Evolutionary conservation across 2,797 vertebrate genomes (phyloP), one percentile per base, ranked within the genome.

Genomic region (Bovichtus variegatus): DNA sequence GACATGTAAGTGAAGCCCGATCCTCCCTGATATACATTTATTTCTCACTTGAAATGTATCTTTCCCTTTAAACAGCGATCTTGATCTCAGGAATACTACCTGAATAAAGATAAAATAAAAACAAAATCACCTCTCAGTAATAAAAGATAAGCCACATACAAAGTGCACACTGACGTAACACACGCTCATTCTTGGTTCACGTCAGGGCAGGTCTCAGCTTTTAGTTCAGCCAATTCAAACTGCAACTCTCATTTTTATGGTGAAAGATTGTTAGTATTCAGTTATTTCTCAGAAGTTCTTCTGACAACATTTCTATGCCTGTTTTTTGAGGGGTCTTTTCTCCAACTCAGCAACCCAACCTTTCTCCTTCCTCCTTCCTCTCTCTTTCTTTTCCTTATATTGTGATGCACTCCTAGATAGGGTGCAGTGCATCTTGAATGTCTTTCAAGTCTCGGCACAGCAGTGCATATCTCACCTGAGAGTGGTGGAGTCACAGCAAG

Each of bases 361-460:
- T 29, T 50, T 63, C 67, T 63, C 67, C 55, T 62, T 31, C 63
- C 61, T 79, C 71, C 38, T 58, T 51, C 3, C 8, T 55, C 59
- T 27, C 19, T 53, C 58, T 38, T 57, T 57, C 2, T 69, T 53
- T 54, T 62, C 9, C n/a, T 61, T 27, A 19, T 1, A 10, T 6
- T 71, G 53, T 41, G 49, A 58, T 41, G 40, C 61, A 43, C 53
- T 21, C 72, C 43, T 51, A 69, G 61, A 66, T 71, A 51, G 58
- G 72, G 53, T 65, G 74, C 76, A 77, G 43, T 63, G 53, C 50
- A 58, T 68, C 64, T 47, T 57, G 53, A 80, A 78, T 76, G 72
- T 80, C 67, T 83, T 85, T 91, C 90, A 90, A 78, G 92, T 90
- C 86, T 83, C 68, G 19, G 88, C 84, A 91, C 77, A 91, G 81